Evolutionary conservation across 2,888 invertebrate species (phyloP).

Genomic region (Tachina fera): DNA sequence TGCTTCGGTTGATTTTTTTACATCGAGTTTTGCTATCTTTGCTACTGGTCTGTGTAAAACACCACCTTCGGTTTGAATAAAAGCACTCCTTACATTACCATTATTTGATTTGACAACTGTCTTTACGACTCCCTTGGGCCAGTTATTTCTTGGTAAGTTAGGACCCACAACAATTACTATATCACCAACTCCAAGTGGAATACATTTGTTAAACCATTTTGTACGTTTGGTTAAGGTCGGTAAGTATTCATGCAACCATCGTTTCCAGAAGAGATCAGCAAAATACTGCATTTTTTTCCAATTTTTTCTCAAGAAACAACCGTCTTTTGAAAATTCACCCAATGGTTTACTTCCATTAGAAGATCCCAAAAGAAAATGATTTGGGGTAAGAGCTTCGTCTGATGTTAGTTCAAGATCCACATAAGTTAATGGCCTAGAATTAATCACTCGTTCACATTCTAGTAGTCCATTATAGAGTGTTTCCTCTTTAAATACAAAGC

Average conservation of each 20-base stretch:
- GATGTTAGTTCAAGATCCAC: slow-evolving; percentile 6
- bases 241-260: neutral
- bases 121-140: neutral
- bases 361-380: slow-evolving; percentile 23
- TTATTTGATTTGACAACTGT: slow-evolving; percentile 3
- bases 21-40: neutral
- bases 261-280: slow-evolving; percentile 8
- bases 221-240: neutral
- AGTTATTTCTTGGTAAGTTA: slow-evolving; percentile 16
- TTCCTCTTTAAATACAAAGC: too few species aligned
- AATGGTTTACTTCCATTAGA: neutral
- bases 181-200: slow-evolving; percentile 13
- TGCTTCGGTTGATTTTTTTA: neutral
- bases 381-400: slow-evolving; percentile 21
- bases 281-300: slow-evolving; percentile 25
- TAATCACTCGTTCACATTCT: slow-evolving; percentile 16
- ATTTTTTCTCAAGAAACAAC: neutral
- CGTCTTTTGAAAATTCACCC: neutral
- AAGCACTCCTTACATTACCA: slow-evolving; percentile 4
- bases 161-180: slow-evolving; percentile 5
- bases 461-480: neutral
- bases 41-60: slow-evolving; percentile 4
- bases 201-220: slow-evolving; percentile 12
- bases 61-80: neutral
- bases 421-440: slow-evolving; percentile 13